phyloP scores from a whole-genome alignment of 2,797 vertebrate genomes.

The Sciurus carolinensis region DNA sequence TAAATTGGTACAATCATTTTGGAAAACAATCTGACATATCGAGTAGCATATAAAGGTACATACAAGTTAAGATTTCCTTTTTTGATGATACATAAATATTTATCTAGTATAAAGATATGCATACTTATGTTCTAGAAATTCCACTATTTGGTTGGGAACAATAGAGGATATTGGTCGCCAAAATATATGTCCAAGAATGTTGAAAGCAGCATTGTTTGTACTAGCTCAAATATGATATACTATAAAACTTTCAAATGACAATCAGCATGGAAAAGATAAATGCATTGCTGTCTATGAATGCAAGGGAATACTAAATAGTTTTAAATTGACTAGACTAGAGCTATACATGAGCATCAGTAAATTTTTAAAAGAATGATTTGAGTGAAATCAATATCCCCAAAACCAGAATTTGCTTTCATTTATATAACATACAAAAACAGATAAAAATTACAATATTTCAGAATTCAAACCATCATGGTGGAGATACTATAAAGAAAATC shows the following conservation, averaged over 20 bases:
- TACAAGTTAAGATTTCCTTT: background rate
- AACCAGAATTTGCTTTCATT: background rate
- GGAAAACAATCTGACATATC: background rate
- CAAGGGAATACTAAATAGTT: background rate
- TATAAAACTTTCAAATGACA: conserved; percentile 28
- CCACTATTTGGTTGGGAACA: background rate
- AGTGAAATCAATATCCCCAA: background rate
- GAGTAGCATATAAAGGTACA: background rate
- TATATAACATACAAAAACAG: background rate
- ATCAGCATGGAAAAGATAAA: background rate
- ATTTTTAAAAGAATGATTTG: conserved; percentile 3
- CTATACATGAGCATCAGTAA: background rate
- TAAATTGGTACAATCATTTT: background rate
- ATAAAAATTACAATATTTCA: background rate
- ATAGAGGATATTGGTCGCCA: background rate
- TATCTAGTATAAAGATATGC: background rate
- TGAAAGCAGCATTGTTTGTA: background rate
- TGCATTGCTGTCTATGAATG: background rate
- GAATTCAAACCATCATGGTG: background rate
- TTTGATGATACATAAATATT: background rate
- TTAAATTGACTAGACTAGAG: background rate
- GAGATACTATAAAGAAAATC: background rate
- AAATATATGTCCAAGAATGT: background rate
- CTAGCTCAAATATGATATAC: background rate
- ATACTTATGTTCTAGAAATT: background rate